Percentiles rank a stretch among this genome's conserved stretches.
Evolutionary conservation across 2,113 vertebrate genomes (phyloP).

Genomic region (Callionymus lyra): DNA sequence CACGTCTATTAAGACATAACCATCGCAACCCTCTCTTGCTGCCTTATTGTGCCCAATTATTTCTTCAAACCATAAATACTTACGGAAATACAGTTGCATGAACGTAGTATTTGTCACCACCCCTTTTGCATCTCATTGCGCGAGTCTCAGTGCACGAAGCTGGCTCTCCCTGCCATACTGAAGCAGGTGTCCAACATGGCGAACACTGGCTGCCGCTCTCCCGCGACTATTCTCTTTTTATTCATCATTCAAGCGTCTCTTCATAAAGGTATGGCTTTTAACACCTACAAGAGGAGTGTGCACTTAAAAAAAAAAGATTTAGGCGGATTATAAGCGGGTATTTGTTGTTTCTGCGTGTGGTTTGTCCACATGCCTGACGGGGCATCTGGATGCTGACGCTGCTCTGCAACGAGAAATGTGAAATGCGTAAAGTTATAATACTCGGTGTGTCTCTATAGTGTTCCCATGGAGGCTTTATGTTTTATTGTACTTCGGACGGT

Average conservation of each 20-base stretch:
- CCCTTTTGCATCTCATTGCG: constrained; percentile 66
- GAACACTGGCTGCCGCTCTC: constrained; percentile 73
- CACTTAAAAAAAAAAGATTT: constrained; percentile 17
- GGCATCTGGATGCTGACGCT: constrained; percentile 10
- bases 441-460: neutral
- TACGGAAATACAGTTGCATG: neutral
- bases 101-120: constrained; percentile 40
- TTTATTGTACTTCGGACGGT: constrained; percentile 32
- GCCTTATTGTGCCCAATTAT: too few relatives aligned
- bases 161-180: constrained; percentile 71
- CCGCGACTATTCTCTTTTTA: constrained; percentile 72
- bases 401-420: constrained; percentile 1
- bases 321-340: neutral
- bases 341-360: neutral
- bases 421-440: constrained; percentile 46
- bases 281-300: neutral
- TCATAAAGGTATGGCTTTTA: constrained; percentile 72
- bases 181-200: constrained; percentile 95
- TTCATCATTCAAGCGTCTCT: constrained; percentile 72
- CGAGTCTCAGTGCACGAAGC: constrained; percentile 58
- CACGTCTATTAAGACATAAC: too few relatives aligned
- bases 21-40: too few relatives aligned
- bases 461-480: neutral
- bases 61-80: too few relatives aligned
- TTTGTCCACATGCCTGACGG: constrained; percentile 16